Evolutionary conservation across 1,140 invertebrate genomes (phyloP), one percentile per base, ranked within the genome.

Genomic region (Drosophila elegans): DNA sequence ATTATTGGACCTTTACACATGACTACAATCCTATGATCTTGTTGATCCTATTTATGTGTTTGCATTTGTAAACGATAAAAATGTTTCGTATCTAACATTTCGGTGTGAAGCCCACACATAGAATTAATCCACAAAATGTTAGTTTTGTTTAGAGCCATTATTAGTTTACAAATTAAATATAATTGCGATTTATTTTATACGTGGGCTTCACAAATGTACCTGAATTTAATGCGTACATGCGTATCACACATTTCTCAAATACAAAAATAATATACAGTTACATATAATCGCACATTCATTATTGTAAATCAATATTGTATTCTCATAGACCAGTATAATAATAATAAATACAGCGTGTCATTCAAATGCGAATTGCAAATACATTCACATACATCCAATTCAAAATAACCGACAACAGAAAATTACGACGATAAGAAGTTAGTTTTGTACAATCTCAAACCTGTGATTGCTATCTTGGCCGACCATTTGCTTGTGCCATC

Each of bases 401-500:
- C 25, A 53, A 72, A 64, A 52, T 11, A 59, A 59, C 38, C 39
- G 68, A 74, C 57, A 75, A 75, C 51, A 68, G 36, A 69, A 69
- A 53, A 71, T 4, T 46, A 75, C 51, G 60, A 74, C 72, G 61
- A 42, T 46, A 42, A 75, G 21, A 44, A 67, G 60, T n/a, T 42
- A 61, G n/a, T 62, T 73, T 41, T 39, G 48, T 21, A 45, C n/a
- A 57, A 59, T 69, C 90, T 96, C 97, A 96, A 97, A 98, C 98
- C 97, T 97, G 98, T 99, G 93, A 99, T 98, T 91, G 98, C 98
- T 94, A 99, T 99, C 96, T 99, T 99, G 84, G 98, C 98, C 91
- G 98, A 99, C 99, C 99, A 99, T 95, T 99, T 99, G 92, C 98
- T 99, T 56, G 98, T 99, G 88, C 99, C 99, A 94, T 99, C 99